Conservation (phyloP, 2,113 vertebrate species). For the Brevimyrus niger region DNA sequence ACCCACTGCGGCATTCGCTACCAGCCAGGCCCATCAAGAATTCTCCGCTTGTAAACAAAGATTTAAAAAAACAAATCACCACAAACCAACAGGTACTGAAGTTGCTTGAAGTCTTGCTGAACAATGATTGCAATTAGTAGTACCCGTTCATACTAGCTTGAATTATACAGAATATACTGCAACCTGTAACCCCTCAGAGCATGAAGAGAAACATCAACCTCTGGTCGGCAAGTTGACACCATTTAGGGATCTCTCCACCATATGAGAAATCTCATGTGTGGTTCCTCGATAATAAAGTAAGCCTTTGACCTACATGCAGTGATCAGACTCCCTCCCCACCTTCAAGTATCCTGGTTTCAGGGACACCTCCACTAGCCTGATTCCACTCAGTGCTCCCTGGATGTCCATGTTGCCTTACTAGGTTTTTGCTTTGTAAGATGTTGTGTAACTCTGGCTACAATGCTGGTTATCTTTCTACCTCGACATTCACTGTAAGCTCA, state of each 20-base stretch:
- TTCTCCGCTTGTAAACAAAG: neutral
- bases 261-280: neutral
- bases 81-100: neutral
- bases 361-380: neutral
- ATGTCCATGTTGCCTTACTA: neutral
- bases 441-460: neutral
- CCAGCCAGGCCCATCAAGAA: neutral
- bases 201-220: neutral
- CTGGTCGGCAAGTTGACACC: neutral
- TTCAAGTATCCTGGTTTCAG: neutral
- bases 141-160: neutral
- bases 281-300: neutral
- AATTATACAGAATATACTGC: neutral
- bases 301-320: neutral
- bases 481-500: neutral
- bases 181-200: neutral
- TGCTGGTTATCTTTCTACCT: neutral
- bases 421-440: neutral
- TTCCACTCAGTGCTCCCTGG: neutral
- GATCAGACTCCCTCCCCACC: neutral
- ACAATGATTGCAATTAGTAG: neutral
- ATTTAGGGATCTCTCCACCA: neutral
- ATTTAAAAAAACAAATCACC: neutral
- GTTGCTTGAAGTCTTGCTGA: neutral
- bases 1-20: neutral